A percentile compares a stretch with the other conserved stretches of the same genome.
phyloP scores from a whole-genome alignment of 1,140 invertebrate genomes.

The Daktulosphaira vitifoliae region DNA sequence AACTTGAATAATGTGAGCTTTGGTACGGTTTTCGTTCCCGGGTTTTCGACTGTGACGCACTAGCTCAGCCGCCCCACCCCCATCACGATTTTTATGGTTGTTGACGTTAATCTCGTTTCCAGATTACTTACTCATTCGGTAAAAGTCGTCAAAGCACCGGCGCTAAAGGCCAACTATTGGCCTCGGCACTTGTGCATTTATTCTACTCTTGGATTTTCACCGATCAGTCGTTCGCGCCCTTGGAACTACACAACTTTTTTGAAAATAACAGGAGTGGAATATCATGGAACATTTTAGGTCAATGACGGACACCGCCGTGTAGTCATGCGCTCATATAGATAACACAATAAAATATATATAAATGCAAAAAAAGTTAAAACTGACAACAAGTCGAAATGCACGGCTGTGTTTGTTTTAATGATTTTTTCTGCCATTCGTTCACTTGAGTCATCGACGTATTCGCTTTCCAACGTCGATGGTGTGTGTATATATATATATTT shows the following conservation, averaged over 20 bases:
- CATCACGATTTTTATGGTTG: too few relatives aligned
- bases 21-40: too few relatives aligned
- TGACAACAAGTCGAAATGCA: background rate
- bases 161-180: too few relatives aligned
- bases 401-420: conserved; percentile 11
- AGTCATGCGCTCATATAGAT: too few relatives aligned
- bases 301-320: conserved; percentile 8
- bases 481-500: background rate
- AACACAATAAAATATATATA: conserved; percentile 1
- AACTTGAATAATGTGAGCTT: too few relatives aligned
- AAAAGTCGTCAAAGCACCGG: too few relatives aligned
- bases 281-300: conserved; percentile 20
- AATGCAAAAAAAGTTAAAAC: background rate
- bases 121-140: too few relatives aligned
- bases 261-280: conserved; percentile 1
- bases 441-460: background rate
- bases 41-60: too few relatives aligned
- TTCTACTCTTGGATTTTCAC: too few relatives aligned
- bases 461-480: background rate
- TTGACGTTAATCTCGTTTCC: too few relatives aligned
- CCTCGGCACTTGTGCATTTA: too few relatives aligned
- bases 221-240: background rate
- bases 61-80: too few relatives aligned
- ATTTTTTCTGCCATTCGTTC: background rate
- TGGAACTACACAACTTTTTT: conserved; percentile 10